Evolutionary conservation across 2,888 invertebrate genomes (phyloP), one percentile per base, ranked within the genome.

Genomic region (Eudemis profundana): DNA sequence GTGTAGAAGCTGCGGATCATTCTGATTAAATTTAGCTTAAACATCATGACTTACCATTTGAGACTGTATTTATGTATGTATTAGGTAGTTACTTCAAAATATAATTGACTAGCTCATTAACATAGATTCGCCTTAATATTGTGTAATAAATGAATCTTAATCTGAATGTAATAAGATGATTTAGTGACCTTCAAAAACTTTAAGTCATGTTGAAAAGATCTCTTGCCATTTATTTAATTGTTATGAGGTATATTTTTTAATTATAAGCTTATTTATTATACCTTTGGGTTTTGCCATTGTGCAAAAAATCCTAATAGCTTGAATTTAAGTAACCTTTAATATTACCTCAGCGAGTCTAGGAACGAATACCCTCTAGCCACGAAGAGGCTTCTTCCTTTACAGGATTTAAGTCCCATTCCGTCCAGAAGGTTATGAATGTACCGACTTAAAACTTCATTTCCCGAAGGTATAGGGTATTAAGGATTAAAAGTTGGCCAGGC

Each of bases 361-460:
- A 33, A 8, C 38, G 61, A 57, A 68, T 63, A 66, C 65, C 49
- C 53, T 56, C 44, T 54, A 49, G 73, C 72, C 68, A 66, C 73
- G 71, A 72, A 79, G 77, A 80, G 78, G 74, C 74, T 74, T 74
- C 72, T 70, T 75, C 75, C 74, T 73, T 74, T 73, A 67, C 70
- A 73, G 76, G 78, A 75, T 73, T 79, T 81, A 79, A 80, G 76
- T 78, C 75, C 76, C 75, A 72, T 73, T 76, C 73, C 74, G 73
- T 73, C 75, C 76, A 73, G 73, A 76, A 75, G 76, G 73, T 72
- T 71, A 72, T 78, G 78, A 78, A 84, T 83, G 81, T 78, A 74
- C 76, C 75, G 75, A 83, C 81, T 85, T 85, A 82, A 85, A 87
- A 89, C 87, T 87, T 87, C 81, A 88, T 88, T 90, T 90, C 85